These are phyloP conservation scores for Psephotus haematonotus DNA, from an alignment of 2,113 vertebrate species.

Conservation along the genomic window DNA sequence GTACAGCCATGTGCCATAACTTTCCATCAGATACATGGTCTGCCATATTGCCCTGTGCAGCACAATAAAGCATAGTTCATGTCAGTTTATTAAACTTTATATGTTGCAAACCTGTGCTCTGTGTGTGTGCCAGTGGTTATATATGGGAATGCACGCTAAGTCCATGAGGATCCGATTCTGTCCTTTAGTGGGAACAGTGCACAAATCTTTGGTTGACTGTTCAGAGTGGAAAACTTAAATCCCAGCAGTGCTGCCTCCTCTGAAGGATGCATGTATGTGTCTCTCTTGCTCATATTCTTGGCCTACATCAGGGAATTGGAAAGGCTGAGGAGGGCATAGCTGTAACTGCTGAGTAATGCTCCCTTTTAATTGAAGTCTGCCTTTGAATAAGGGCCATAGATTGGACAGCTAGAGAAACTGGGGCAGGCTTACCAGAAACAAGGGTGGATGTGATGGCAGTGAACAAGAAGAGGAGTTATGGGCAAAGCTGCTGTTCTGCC, in stretches of 20 bases:
- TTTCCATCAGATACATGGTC: neutral
- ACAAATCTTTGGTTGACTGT: neutral
- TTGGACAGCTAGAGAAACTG: neutral
- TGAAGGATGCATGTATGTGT: rapidly evolving
- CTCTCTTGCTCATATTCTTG: neutral
- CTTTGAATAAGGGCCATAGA: neutral
- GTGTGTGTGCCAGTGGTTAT: neutral
- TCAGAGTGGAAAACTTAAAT: neutral
- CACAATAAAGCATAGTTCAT: slow-evolving; percentile 8
- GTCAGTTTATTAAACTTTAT: neutral
- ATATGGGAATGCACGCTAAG: neutral
- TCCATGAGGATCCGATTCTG: neutral
- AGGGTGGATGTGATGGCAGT: neutral
- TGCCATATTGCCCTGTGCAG: neutral
- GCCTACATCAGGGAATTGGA: neutral
- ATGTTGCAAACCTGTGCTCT: neutral
- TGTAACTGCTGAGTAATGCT: neutral
- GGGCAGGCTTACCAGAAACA: neutral
- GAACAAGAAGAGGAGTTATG: neutral
- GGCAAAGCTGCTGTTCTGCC: neutral
- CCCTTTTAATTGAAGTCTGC: neutral
- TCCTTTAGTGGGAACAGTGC: slow-evolving; percentile 22
- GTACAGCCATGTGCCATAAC: neutral
- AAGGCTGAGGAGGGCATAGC: neutral
- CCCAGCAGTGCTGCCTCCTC: neutral